A percentile compares a stretch with the other conserved stretches of the same genome.
Conservation (phyloP, 2,113 vertebrate species). For the Gulo gulo region DNA sequence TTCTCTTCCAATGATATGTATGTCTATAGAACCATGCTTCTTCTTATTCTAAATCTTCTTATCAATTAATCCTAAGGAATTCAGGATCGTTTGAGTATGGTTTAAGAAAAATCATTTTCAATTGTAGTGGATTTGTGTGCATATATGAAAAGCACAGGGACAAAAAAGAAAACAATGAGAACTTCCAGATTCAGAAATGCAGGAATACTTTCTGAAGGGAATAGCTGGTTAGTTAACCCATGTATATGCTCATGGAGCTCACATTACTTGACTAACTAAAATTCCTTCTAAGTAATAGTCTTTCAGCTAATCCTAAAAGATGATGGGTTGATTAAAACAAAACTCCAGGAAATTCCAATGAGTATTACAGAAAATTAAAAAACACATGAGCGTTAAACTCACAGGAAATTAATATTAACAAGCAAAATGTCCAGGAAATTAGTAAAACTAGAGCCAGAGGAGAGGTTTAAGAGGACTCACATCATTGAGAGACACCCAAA, state of each 20-base stretch:
- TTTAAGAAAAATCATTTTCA: background rate
- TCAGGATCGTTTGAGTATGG: background rate
- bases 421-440: background rate
- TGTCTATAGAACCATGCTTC: background rate
- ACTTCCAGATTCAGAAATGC: background rate
- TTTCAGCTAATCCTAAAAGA: background rate
- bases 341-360: background rate
- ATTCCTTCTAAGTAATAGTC: background rate
- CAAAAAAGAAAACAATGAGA: background rate
- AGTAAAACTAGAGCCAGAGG: background rate
- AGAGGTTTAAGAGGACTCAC: background rate
- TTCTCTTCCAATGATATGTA: background rate
- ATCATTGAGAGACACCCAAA: background rate
- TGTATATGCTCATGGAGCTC: background rate
- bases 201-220: background rate
- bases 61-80: background rate
- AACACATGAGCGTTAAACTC: background rate
- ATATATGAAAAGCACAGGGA: background rate
- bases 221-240: background rate
- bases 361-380: background rate
- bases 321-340: constrained; percentile 1
- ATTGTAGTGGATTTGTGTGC: background rate
- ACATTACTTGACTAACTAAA: background rate
- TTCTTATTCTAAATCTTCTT: background rate
- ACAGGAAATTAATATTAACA: background rate